Conservation (phyloP, 2,797 vertebrate genomes). For the Channa striata region DNA sequence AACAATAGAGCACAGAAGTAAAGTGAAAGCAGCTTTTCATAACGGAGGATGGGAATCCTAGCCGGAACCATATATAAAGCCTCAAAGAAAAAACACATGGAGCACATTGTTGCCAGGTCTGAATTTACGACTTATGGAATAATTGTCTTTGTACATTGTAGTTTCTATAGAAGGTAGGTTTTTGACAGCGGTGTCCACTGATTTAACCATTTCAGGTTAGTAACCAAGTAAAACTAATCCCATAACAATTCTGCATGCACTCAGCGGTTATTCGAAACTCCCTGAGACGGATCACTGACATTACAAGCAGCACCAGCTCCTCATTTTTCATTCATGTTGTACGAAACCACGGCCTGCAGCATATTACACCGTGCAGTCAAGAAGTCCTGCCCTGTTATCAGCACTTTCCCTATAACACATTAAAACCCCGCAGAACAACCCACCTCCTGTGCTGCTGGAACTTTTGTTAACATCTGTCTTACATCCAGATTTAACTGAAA, state of each 20-base stretch:
- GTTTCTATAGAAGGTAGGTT: conserved; percentile 20
- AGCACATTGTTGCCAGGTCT: conserved; percentile 41
- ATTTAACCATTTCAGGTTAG: not conserved
- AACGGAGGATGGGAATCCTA: conserved; percentile 56
- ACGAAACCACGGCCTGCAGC: conserved; percentile 35
- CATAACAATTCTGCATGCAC: not conserved
- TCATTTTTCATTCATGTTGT: conserved; percentile 30
- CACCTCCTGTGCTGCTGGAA: conserved; percentile 27
- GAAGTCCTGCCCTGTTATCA: conserved; percentile 37
- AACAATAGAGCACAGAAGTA: conserved; percentile 49
- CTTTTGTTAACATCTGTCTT: conserved; percentile 33
- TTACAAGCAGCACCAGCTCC: conserved; percentile 24
- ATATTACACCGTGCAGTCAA: conserved; percentile 38
- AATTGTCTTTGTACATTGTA: not conserved
- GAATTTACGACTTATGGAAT: conserved; percentile 41
- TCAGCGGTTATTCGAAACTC: conserved; percentile 5
- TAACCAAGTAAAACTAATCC: not conserved
- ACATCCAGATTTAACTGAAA: conserved; percentile 21
- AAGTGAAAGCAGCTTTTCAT: conserved; percentile 69
- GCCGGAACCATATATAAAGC: conserved; percentile 41
- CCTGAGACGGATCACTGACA: conserved; percentile 24
- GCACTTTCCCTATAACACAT: conserved; percentile 30
- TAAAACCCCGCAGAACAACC: conserved; percentile 1
- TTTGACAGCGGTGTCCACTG: not conserved
- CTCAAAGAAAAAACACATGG: conserved; percentile 44